Conservation (phyloP, 2,888 invertebrate genomes). For the Drosophila peninsularis region DNA sequence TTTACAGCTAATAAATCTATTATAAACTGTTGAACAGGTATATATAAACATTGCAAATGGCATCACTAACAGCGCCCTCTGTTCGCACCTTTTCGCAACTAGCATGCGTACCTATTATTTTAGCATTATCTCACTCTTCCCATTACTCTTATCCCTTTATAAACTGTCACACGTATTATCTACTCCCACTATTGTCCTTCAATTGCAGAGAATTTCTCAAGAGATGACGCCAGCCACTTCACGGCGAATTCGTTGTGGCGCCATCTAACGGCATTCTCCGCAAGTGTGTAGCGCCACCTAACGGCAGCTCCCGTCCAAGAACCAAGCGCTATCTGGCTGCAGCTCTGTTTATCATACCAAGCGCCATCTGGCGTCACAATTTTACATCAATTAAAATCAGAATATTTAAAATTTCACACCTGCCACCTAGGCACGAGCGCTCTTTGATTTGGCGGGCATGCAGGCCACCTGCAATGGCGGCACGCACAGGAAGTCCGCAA, state of each 20-base stretch:
- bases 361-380: not conserved
- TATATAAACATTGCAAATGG: too few species aligned
- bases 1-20: too few species aligned
- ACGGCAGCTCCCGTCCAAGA: not conserved
- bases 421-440: not conserved
- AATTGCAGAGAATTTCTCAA: not conserved
- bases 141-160: not conserved
- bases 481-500: constrained; percentile 41
- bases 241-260: constrained; percentile 15
- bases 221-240: constrained; percentile 29
- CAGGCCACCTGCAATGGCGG: constrained; percentile 51
- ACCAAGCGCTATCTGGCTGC: not conserved
- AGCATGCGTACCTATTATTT: not conserved
- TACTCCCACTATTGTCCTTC: constrained; percentile 9
- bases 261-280: not conserved
- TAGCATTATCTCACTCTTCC: not conserved
- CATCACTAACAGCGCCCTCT: not conserved
- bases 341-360: not conserved
- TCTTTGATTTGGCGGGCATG: not conserved
- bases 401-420: not conserved
- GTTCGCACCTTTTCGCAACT: not conserved
- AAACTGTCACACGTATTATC: constrained; percentile 3
- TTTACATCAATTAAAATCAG: not conserved
- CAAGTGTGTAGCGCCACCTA: not conserved
- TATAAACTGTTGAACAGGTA: too few species aligned